Base-by-base conservation (phyloP, 2,797 vertebrate species). In the Pogonophryne albipinna region DNA sequence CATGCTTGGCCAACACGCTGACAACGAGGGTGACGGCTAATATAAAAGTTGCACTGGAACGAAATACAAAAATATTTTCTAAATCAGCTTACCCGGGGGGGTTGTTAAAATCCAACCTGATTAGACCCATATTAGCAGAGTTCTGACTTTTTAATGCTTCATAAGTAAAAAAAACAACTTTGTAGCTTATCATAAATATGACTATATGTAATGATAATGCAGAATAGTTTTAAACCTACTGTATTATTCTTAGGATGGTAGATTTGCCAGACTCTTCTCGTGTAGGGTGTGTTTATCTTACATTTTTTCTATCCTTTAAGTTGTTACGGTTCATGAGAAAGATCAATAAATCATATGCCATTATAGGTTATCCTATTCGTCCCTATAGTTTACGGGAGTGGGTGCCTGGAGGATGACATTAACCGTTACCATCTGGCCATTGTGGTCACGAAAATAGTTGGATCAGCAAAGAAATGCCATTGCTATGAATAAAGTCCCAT, bases 381-480 rank as follows among this genome's bases (percentile, higher is more conserved):
- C 50, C 50, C 23, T 31, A 13, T 63, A 63, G 67, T 17, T 49
- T 10, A 68, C 3, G 44, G 55, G 67, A 58, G 81, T 64, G 66
- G 78, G 45, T 58, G 50, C 17, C 70, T 81, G 13, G 23, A 45
- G 53, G 53, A 66, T 42, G 75, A 84, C 66, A 77, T 57, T 56
- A 67, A 58, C 59, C 15, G 2, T 57, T 34, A 66, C 56, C 52
- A 66, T 61, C 23, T 47, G 68, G 69, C 66, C 50, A 78, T 27
- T 34, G 66, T 71, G 74, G 72, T 74, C 77, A 63, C 69, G 68
- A 46, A 79, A 79, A 70, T 14, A 50, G 66, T 69, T 78, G 64
- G 74, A 83, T 67, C 71, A 78, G 58, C 63, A 19, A 15, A 62
- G 41, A 76, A 75, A 80, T 79, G 53, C 70, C 78, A 81, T 50